Evolutionary conservation across 2,113 vertebrate species (phyloP).

Genomic region (Actinemys pallida): DNA sequence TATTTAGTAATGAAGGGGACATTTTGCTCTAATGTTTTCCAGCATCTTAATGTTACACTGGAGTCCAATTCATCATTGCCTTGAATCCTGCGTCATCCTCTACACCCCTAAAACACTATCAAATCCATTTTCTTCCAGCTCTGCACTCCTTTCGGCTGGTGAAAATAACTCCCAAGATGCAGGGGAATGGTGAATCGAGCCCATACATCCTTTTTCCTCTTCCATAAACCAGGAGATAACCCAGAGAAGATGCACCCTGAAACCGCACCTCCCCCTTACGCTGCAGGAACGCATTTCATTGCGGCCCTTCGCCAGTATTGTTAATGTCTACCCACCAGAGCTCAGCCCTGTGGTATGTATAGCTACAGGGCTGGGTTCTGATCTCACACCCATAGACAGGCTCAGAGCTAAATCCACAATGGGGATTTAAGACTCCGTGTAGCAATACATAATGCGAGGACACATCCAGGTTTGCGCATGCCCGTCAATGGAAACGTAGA

Average conservation of each 20-base stretch:
- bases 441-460: not conserved
- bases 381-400: not conserved
- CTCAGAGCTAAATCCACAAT: not conserved
- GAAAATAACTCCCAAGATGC: not conserved
- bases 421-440: not conserved
- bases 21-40: fast-evolving
- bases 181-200: not conserved
- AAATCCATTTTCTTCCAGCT: not conserved
- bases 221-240: not conserved
- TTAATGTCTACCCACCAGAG: not conserved
- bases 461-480: not conserved
- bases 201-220: not conserved
- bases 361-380: not conserved
- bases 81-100: fast-evolving
- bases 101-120: fast-evolving
- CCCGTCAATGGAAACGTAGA: not conserved
- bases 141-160: not conserved
- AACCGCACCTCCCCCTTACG: not conserved
- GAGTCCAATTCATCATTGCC: fast-evolving
- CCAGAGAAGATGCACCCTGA: not conserved
- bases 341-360: too few species aligned
- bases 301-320: not conserved
- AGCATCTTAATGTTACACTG: not conserved
- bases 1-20: fast-evolving
- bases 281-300: not conserved